A percentile compares a stretch with the other conserved stretches of the same genome.
These are phyloP conservation scores for Sabatieria punctata DNA, from an alignment of 2,888 invertebrate genomes.

Conservation along the genomic window DNA sequence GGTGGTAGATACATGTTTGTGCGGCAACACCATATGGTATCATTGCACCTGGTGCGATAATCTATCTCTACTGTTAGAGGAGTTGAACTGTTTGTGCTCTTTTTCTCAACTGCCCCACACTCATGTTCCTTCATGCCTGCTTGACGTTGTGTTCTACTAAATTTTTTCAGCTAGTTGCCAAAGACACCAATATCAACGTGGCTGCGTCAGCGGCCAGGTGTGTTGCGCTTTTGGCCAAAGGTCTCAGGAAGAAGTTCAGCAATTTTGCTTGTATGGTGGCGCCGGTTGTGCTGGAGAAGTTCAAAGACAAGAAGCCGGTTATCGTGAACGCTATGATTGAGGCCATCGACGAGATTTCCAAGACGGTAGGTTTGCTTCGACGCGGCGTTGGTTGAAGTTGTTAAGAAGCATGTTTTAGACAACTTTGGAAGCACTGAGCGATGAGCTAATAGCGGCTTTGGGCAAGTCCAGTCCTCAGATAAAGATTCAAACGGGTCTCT, in stretches of 20 bases:
- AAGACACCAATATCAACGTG: slow-evolving; percentile 85
- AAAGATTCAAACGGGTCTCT: slow-evolving; percentile 33
- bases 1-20: too few species aligned
- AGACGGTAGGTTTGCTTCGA: slow-evolving; percentile 44
- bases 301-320: slow-evolving; percentile 84
- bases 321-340: slow-evolving; percentile 72
- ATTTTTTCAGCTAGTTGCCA: slow-evolving; percentile 54
- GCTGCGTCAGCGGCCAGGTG: slow-evolving; percentile 71
- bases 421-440: slow-evolving; percentile 41
- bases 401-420: slow-evolving; percentile 43
- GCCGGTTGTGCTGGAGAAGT: slow-evolving; percentile 67
- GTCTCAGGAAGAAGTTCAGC: slow-evolving; percentile 68
- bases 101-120: too few species aligned
- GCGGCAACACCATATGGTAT: too few species aligned
- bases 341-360: slow-evolving; percentile 71
- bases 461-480: slow-evolving; percentile 40
- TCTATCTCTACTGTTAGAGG: too few species aligned
- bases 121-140: too few species aligned
- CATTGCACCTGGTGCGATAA: too few species aligned
- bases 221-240: slow-evolving; percentile 59
- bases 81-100: too few species aligned
- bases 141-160: too few species aligned
- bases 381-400: neutral
- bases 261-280: slow-evolving; percentile 48
- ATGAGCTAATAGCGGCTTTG: slow-evolving; percentile 65